phyloP scores from a whole-genome alignment of 2,113 vertebrate genomes.

The Glaucomys volans region DNA sequence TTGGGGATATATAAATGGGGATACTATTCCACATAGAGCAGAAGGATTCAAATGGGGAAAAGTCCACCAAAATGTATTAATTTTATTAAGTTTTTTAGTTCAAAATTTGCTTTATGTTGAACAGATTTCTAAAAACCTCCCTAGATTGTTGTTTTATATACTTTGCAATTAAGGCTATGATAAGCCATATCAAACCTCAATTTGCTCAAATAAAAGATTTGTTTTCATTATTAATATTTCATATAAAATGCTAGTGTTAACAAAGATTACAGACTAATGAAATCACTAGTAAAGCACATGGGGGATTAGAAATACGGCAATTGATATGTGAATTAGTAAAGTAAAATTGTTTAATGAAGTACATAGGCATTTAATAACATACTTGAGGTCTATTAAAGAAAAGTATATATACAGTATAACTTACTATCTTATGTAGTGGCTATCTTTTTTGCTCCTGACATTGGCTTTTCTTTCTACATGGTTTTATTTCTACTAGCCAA shows the following conservation, averaged over 20 bases:
- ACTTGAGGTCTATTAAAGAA: conserved; percentile 33
- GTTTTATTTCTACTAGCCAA: not conserved
- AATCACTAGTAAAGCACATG: conserved; percentile 45
- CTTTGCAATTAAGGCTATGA: conserved; percentile 32
- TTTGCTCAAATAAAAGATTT: conserved; percentile 61
- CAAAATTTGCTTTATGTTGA: conserved; percentile 46
- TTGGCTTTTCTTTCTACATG: not conserved
- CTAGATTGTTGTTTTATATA: not conserved
- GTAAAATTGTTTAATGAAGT: conserved; percentile 57
- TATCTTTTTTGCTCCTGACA: not conserved
- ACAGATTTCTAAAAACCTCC: conserved; percentile 28
- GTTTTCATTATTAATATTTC: conserved; percentile 54
- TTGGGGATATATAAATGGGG: not conserved
- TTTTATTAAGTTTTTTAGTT: conserved; percentile 44
- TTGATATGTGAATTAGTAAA: conserved; percentile 46
- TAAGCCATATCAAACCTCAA: conserved; percentile 59
- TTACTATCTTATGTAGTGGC: not conserved
- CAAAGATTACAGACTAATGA: conserved; percentile 63
- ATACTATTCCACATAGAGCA: not conserved
- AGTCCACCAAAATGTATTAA: not conserved
- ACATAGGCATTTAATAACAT: conserved; percentile 59
- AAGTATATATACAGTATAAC: not conserved
- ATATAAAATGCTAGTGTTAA: conserved; percentile 46
- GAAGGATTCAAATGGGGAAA: not conserved
- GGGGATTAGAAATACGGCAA: conserved; percentile 32